These are phyloP conservation scores for Sphaerophoria taeniata DNA, from an alignment of 2,888 invertebrate species.

Conservation along the genomic window DNA sequence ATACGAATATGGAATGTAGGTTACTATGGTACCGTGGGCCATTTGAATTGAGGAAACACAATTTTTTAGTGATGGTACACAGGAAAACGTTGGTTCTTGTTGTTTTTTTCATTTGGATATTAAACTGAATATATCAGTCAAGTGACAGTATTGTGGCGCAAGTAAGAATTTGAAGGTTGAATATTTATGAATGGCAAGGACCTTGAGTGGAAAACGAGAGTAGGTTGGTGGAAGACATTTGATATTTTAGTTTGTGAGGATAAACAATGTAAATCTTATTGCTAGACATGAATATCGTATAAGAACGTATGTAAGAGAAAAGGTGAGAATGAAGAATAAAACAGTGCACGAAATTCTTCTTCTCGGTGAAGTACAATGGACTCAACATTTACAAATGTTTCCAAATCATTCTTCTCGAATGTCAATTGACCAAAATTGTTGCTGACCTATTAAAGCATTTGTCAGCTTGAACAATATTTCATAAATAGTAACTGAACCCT, in stretches of 20 bases:
- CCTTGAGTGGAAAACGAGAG: neutral
- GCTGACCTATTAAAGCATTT: no score
- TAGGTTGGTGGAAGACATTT: neutral
- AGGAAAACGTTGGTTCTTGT: neutral
- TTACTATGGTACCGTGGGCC: slow-evolving; percentile 58
- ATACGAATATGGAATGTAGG: slow-evolving; percentile 56
- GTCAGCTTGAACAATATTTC: no score
- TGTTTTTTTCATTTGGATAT: neutral
- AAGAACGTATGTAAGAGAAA: no score
- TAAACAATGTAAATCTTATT: no score
- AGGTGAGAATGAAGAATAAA: no score
- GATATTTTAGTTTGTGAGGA: neutral
- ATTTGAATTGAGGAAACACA: slow-evolving; percentile 17
- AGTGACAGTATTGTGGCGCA: slow-evolving; percentile 28
- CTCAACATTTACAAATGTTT: no score
- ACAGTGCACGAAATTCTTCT: no score
- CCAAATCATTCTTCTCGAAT: no score
- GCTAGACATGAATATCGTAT: no score
- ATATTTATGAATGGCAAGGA: neutral
- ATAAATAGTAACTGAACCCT: no score
- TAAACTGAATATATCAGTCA: slow-evolving; percentile 4
- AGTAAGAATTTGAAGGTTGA: neutral
- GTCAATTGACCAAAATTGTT: no score
- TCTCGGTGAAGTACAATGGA: no score
- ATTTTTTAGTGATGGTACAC: slow-evolving; percentile 8